Evolutionary conservation across 64 coral and sea anemone genomes (phyloP), one percentile per base, ranked within the genome.

Genomic region (Hydrozoanthus tunicans): DNA sequence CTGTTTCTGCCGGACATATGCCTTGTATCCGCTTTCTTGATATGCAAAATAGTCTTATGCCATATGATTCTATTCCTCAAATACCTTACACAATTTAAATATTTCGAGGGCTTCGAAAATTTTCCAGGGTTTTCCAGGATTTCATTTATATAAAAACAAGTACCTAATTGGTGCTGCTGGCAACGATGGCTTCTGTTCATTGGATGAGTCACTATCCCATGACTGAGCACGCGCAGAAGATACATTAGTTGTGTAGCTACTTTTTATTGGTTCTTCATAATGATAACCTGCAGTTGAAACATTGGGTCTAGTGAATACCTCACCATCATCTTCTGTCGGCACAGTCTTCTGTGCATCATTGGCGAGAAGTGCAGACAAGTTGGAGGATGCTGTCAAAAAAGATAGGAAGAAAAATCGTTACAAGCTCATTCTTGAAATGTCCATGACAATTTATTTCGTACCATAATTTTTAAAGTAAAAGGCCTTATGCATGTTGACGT

Each of bases 311-410:
- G 59, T 64, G 64, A 93, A 93, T n/a, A 93, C 92, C 0, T 93
- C 92, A 56, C 75, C 77, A 69, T 93, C 86, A 11, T 81, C 78
- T 54, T 89, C 89, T 79, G 86, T 90, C 67, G 89, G 77, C 0
- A 89, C 79, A 26, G 24, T 56, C 58, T 89, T 96, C 9, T 82
- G 66, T 3, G 79, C 95, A 54, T 96, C 95, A 83, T 66, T 96
- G 58, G 95, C 95, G 1, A 96, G 92, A 59, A 96, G 64, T 69
- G 92, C 95, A 8, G 95, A 93, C 25, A 96, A 75, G 64, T 93
- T 96, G 58, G 95, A 96, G 7, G 95, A 96, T 23, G 92, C 95
- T 96, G 77, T 7, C 17, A 70, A 23, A 86, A 85, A 89, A 61
- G 59, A 53, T 6, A 51, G n/a, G 2, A 24, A 26, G 0, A 51